A percentile compares a stretch with the other conserved stretches of the same genome.
phyloP scores from a whole-genome alignment of 2,888 invertebrate species.

The Cosmopolites sordidus region DNA sequence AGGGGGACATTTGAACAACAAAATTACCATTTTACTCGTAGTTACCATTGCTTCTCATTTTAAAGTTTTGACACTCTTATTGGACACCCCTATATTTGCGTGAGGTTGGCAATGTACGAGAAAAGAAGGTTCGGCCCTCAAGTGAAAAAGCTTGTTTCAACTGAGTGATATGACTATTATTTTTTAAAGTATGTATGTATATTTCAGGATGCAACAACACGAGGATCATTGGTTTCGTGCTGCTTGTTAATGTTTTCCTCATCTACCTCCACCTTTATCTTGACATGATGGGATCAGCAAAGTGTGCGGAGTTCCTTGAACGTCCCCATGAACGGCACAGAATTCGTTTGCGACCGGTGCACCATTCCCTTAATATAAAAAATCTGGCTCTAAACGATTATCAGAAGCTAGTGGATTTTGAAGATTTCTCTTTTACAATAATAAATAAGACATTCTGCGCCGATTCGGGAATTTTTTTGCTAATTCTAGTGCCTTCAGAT shows the following conservation, averaged over 20 bases:
- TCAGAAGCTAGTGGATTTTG: constrained; percentile 20
- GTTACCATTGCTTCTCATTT: too few relatives aligned
- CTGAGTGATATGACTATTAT: too few relatives aligned
- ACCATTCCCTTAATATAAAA: background rate
- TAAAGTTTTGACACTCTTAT: too few relatives aligned
- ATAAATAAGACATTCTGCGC: background rate
- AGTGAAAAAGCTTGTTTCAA: too few relatives aligned
- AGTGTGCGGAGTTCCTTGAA: constrained; percentile 3
- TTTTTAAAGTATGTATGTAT: too few relatives aligned
- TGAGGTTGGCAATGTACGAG: too few relatives aligned
- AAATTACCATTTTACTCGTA: too few relatives aligned
- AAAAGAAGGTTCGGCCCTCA: too few relatives aligned
- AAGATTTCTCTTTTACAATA: background rate
- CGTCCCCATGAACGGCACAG: constrained; percentile 2
- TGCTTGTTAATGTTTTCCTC: background rate
- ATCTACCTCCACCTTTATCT: background rate
- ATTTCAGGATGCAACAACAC: background rate
- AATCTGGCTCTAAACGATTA: background rate
- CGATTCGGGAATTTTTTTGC: constrained; percentile 44
- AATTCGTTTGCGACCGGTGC: constrained; percentile 1
- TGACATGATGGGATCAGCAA: background rate
- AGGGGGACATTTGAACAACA: too few relatives aligned
- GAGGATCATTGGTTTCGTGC: background rate
- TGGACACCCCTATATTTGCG: too few relatives aligned
- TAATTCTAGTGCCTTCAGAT: constrained; percentile 66